phyloP scores from a whole-genome alignment of 2,888 invertebrate genomes.

The Ecliptopera silaceata region DNA sequence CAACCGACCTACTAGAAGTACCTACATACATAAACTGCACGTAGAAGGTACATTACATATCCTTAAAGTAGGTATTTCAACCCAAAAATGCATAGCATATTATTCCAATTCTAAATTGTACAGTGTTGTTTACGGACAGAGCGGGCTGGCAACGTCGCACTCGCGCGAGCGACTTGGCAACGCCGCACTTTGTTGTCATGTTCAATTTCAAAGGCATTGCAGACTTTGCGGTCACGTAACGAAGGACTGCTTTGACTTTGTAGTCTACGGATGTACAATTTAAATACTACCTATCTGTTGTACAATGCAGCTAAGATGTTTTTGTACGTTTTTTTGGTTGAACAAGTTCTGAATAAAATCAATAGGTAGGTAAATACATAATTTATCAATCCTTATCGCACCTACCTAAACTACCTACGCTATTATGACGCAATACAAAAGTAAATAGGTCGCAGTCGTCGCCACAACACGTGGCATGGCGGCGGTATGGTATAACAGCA shows the following conservation, averaged over 20 bases:
- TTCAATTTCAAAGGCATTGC: slow-evolving; percentile 31
- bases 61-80: no score
- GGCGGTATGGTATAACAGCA: neutral
- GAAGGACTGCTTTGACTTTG: slow-evolving; percentile 13
- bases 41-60: no score
- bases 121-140: slow-evolving; percentile 19
- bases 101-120: slow-evolving; percentile 19
- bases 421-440: neutral
- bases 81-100: slow-evolving; percentile 29
- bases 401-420: neutral
- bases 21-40: no score
- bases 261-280: slow-evolving; percentile 8
- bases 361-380: no score
- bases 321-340: no score
- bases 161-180: slow-evolving; percentile 29
- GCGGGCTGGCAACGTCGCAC: slow-evolving; percentile 37
- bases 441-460: slow-evolving; percentile 14
- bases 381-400: no score
- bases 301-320: no score
- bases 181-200: slow-evolving; percentile 29
- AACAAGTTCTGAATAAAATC: neutral
- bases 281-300: neutral
- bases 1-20: no score
- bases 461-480: slow-evolving; percentile 7
- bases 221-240: slow-evolving; percentile 28